phyloP scores from a whole-genome alignment of 1,140 invertebrate genomes.

The Ceratina calcarata region DNA sequence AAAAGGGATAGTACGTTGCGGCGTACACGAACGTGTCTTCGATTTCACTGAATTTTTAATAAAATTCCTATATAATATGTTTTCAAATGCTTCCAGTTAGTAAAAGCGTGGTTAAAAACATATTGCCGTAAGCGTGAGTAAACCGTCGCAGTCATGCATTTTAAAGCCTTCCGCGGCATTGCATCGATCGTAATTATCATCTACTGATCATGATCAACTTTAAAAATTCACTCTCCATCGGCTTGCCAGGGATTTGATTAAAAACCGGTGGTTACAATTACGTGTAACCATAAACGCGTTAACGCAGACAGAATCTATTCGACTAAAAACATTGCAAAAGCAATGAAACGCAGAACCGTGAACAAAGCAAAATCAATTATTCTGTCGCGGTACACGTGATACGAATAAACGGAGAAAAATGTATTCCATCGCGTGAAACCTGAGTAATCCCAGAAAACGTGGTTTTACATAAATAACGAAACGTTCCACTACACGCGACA shows the following conservation, averaged over 20 bases:
- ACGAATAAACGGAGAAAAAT: background rate
- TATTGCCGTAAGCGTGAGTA: background rate
- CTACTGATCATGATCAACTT: background rate
- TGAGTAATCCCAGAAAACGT: background rate
- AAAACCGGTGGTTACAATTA: background rate
- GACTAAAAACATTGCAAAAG: background rate
- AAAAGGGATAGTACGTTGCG: background rate
- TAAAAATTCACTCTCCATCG: background rate
- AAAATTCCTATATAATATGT: background rate
- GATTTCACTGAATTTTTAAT: background rate
- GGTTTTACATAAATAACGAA: background rate
- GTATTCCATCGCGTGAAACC: background rate
- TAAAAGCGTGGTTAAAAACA: slow-evolving; percentile 5
- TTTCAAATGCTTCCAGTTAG: background rate
- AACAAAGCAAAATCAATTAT: background rate
- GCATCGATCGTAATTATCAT: background rate
- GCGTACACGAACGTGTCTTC: background rate
- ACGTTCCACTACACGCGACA: too few relatives aligned
- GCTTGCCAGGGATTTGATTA: background rate
- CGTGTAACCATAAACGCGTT: too few relatives aligned
- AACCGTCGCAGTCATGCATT: background rate
- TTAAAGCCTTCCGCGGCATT: background rate
- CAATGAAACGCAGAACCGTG: background rate
- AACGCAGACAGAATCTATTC: background rate
- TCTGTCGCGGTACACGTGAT: background rate